Conservation (phyloP, 2,888 invertebrate genomes). For the Philaethria dido region DNA sequence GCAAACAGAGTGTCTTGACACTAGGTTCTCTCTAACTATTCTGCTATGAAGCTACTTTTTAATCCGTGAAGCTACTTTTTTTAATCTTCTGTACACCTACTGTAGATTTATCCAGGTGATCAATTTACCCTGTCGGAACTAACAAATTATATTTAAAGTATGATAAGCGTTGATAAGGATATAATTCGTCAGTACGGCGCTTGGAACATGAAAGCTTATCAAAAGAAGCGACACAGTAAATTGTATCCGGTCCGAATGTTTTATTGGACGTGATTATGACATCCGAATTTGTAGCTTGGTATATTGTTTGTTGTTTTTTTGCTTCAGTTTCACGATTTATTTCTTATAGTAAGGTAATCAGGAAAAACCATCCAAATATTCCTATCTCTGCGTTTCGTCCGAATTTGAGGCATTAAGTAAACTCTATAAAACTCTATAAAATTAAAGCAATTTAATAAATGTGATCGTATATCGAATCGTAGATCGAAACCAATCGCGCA, state of each 20-base stretch:
- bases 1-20: too few relatives aligned
- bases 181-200: slow-evolving; percentile 35
- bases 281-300: slow-evolving; percentile 29
- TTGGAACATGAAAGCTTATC: slow-evolving; percentile 30
- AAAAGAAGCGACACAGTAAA: slow-evolving; percentile 35
- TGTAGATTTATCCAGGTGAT: slow-evolving; percentile 22
- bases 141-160: slow-evolving; percentile 36
- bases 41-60: too few relatives aligned
- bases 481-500: too few relatives aligned
- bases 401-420: too few relatives aligned
- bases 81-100: background rate
- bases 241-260: slow-evolving; percentile 41
- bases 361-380: too few relatives aligned
- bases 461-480: too few relatives aligned
- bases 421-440: too few relatives aligned
- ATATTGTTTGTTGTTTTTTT: slow-evolving; percentile 7
- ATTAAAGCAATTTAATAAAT: too few relatives aligned
- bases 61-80: too few relatives aligned
- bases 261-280: slow-evolving; percentile 36
- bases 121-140: slow-evolving; percentile 35
- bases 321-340: background rate
- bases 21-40: too few relatives aligned
- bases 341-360: too few relatives aligned
- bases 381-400: too few relatives aligned
- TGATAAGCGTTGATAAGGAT: slow-evolving; percentile 36